Percentiles rank a stretch among this genome's conserved stretches.
Evolutionary conservation across 2,888 invertebrate species (phyloP).

Genomic region (Poecilobothrus nobilitatus): DNA sequence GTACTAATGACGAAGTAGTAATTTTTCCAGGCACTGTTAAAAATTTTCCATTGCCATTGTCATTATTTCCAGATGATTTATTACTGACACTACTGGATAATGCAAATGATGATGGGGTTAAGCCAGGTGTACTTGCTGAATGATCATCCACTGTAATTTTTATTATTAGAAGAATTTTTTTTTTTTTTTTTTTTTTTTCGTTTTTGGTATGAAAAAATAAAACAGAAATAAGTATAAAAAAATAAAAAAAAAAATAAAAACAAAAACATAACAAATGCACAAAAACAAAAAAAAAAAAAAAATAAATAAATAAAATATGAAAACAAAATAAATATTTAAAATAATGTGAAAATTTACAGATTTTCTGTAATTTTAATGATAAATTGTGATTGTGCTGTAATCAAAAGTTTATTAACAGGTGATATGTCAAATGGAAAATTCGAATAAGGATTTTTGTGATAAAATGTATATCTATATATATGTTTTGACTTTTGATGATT

Average conservation of each 20-base stretch:
- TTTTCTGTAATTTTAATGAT: neutral
- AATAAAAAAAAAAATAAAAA: slow-evolving; percentile 3
- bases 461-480: too few species aligned
- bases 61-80: slow-evolving; percentile 31
- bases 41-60: slow-evolving; percentile 39
- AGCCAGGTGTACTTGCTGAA: slow-evolving; percentile 27
- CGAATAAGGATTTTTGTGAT: too few species aligned
- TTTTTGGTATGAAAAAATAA: neutral
- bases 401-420: too few species aligned
- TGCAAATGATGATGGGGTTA: slow-evolving; percentile 33
- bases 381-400: too few species aligned
- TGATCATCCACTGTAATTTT: slow-evolving; percentile 43
- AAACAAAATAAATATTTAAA: neutral
- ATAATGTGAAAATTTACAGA: neutral
- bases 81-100: slow-evolving; percentile 27
- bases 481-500: too few species aligned
- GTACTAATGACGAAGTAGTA: slow-evolving; percentile 26
- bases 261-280: neutral
- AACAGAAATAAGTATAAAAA: slow-evolving; percentile 10
- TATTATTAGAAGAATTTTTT: slow-evolving; percentile 11
- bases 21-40: slow-evolving; percentile 41
- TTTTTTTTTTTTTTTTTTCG: slow-evolving; percentile 13
- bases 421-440: too few species aligned
- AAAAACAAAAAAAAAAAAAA: neutral
- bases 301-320: neutral